Conservation (phyloP, 2,797 vertebrate species). For the Meda fulgida region DNA sequence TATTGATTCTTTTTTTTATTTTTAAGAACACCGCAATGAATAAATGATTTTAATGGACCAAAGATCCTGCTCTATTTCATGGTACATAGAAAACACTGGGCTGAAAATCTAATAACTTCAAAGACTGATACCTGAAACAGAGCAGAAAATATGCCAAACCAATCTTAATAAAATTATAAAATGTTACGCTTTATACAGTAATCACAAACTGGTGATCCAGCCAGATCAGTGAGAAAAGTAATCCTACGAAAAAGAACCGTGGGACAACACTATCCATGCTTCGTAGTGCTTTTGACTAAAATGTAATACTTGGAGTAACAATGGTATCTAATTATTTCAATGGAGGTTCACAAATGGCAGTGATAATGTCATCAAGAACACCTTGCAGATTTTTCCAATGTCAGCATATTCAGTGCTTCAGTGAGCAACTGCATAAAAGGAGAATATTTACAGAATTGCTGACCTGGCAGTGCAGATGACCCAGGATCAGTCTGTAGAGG, state of each 20-base stretch:
- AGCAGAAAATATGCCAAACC: not conserved
- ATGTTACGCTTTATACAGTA: not conserved
- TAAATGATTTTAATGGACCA: not conserved
- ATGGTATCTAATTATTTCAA: not conserved
- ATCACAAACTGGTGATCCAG: not conserved
- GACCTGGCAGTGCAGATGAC: constrained; percentile 87
- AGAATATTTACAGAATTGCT: constrained; percentile 66
- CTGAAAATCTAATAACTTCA: not conserved
- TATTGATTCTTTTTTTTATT: not conserved
- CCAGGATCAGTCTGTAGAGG: constrained; percentile 83
- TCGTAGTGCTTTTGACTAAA: not conserved
- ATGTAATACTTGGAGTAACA: not conserved
- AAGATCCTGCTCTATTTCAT: not conserved
- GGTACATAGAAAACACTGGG: not conserved
- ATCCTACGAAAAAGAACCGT: not conserved
- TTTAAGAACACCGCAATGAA: not conserved
- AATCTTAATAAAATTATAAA: not conserved
- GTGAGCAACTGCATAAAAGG: not conserved
- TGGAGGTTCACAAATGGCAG: not conserved
- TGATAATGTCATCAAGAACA: not conserved
- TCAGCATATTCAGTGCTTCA: constrained; percentile 20
- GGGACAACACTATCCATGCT: not conserved
- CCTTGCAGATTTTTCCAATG: not conserved
- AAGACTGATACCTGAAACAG: not conserved
- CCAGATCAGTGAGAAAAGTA: not conserved